Conservation (phyloP, 2,797 vertebrate species). For the Chelon labrosus region DNA sequence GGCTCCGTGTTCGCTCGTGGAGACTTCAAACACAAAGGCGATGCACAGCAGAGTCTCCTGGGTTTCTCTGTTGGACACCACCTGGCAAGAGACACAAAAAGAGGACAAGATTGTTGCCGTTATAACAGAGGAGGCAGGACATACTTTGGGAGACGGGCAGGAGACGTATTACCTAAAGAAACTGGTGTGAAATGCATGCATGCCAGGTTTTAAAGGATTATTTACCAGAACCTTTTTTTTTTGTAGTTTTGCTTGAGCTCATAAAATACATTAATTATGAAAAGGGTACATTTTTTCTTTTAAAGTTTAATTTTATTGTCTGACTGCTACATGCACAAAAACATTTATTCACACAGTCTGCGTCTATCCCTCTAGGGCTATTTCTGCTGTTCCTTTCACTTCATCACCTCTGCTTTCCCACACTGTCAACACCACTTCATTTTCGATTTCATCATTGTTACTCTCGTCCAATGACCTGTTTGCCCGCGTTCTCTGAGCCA, state of each 20-base stretch:
- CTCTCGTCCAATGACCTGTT: no score
- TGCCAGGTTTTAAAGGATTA: background rate
- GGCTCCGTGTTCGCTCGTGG: conserved; percentile 94
- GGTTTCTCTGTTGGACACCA: conserved; percentile 96
- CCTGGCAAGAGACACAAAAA: conserved; percentile 77
- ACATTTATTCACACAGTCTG: no score
- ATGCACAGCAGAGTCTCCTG: conserved; percentile 97
- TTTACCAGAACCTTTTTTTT: background rate
- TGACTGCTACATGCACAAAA: no score
- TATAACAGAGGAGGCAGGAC: background rate
- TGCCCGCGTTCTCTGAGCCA: no score
- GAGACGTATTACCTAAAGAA: background rate
- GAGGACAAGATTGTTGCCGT: background rate
- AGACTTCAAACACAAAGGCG: conserved; percentile 96
- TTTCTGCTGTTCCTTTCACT: no score
- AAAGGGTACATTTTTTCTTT: background rate
- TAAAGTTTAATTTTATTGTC: background rate
- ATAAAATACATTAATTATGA: background rate
- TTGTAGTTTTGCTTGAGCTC: background rate
- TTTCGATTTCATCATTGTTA: no score
- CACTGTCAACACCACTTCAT: no score
- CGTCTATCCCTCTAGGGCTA: no score
- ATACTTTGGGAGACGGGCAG: background rate
- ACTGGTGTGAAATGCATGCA: background rate
- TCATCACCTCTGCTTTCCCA: no score